Base-by-base conservation (phyloP, 2,113 vertebrate species). In the Aplodontia rufa region DNA sequence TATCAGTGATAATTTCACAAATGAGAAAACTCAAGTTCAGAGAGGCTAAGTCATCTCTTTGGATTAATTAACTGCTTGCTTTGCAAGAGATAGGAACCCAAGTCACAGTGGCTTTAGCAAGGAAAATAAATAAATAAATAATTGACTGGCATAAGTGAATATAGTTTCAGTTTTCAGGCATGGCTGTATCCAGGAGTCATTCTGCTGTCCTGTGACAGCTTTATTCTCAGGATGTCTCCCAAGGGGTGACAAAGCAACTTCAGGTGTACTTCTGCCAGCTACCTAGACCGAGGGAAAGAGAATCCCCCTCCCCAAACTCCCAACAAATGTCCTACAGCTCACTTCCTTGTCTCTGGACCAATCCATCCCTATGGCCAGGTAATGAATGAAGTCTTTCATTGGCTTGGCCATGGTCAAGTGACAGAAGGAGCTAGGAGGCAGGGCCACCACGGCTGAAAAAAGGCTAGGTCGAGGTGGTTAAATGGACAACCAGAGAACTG, bases 1-100 rank as follows among this genome's bases (percentile, higher is more conserved):
- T 42, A 79, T 92, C 68, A 69, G 47, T 78, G 85, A 72, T 86
- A 30, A 22, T 55, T 79, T 95, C 66, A 78, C 84, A 87, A 69
- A 69, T 32, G 37, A 91, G 75, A 22, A 79, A 84, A 81, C 37
- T 72, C 71, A 37, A 42, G 37, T 60, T 90, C 88, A 84, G 37
- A 49, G 30, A 68, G 42, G 14, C 58, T 74, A 74, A 68, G 35
- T 87, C 69, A 45, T 17, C n/a, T 80, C 32, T 68, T 53, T 58
- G 1, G 40, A 13, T 37, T 71, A 47, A 40, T 72, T 92, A 92
- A 6, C 55, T 45, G 35, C 30, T 82, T 74, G 24, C 49, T 78
- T 60, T 80, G 37, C 64, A 79, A 74, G 37, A 68, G 74, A 35
- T 22, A 87, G 87, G 94, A 87, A 47, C 14, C 49, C 75, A 55